Evolutionary conservation across 2,797 vertebrate genomes (phyloP).

Genomic region (Hoplostethus atlanticus): DNA sequence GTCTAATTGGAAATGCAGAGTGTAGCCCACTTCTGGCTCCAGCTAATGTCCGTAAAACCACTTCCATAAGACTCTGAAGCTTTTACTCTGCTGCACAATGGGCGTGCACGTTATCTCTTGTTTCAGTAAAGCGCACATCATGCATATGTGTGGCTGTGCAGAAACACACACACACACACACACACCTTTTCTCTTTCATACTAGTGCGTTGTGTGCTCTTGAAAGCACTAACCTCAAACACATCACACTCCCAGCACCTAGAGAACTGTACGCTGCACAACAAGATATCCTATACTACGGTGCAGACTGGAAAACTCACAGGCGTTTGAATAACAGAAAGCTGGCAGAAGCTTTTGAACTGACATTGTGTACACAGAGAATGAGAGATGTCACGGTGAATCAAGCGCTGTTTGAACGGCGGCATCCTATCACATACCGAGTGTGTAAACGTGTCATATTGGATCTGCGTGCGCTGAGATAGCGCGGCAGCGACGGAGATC

Average conservation of each 20-base stretch:
- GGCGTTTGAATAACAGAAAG: constrained; percentile 1
- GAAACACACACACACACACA: background rate
- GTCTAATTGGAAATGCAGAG: constrained; percentile 55
- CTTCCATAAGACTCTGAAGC: constrained; percentile 28
- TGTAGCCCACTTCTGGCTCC: constrained; percentile 51
- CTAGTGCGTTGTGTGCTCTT: constrained; percentile 6
- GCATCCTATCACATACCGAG: constrained; percentile 25
- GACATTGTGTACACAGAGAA: background rate
- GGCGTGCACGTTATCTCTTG: constrained; percentile 28
- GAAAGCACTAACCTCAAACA: background rate
- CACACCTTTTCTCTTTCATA: background rate
- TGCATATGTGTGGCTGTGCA: background rate
- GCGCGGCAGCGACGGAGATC: background rate
- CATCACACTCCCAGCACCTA: background rate
- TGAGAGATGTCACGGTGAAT: constrained; percentile 22
- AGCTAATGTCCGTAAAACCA: constrained; percentile 50
- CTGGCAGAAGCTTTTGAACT: constrained; percentile 11
- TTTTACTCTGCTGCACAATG: constrained; percentile 30
- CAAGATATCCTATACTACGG: background rate
- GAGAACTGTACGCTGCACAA: too few species aligned
- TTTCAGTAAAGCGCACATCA: constrained; percentile 6
- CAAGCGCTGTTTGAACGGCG: constrained; percentile 16
- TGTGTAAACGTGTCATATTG: constrained; percentile 47
- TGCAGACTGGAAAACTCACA: background rate
- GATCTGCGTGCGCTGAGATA: background rate